Evolutionary conservation across 2,888 invertebrate genomes (phyloP), one percentile per base, ranked within the genome.

Genomic region (Apamea epomidion): DNA sequence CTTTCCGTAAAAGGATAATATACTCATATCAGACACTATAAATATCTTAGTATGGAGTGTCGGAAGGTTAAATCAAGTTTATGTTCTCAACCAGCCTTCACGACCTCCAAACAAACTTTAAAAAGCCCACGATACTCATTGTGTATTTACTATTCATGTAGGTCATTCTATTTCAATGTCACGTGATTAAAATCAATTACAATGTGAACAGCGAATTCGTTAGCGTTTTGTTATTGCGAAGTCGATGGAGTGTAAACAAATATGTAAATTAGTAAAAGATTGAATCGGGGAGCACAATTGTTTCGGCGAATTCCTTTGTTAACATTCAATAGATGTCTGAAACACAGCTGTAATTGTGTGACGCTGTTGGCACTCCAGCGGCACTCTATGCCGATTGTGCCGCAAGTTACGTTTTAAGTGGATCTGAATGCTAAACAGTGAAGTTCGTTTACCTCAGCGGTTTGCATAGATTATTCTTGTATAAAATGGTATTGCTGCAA

Each of bases 381-480:
- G 70, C 77, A 78, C 80, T 82, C 78, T 72, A 83, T 70, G 77
- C 77, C 65, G 72, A 58, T 73, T 71, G 62, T 64, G 69, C 2
- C 82, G 69, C 81, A 65, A 85, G 58, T 65, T 78, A 81, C 85
- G 76, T 75, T 80, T 77, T 67, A 86, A 88, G 69, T 87, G 87
- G 89, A 89, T 88, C 84, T 87, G 81, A 88, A 92, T 90, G 85
- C 87, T 86, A 89, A 92, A 81, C 76, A 87, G 74, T 64, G 65
- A 76, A 89, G 93, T 92, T 93, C 93, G 92, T 92, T 91, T 92
- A 89, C 91, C 89, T 84, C 79, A 86, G 89, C 79, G 79, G 85
- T 90, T 91, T 91, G 92, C 92, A 93, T 93, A 92, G 89, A 92
- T 91, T 90, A 91, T 90, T 82, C 78, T 87, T 77, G 89, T 87